Evolutionary conservation across 1,140 invertebrate genomes (phyloP).

Genomic region (Drosophila varians): DNA sequence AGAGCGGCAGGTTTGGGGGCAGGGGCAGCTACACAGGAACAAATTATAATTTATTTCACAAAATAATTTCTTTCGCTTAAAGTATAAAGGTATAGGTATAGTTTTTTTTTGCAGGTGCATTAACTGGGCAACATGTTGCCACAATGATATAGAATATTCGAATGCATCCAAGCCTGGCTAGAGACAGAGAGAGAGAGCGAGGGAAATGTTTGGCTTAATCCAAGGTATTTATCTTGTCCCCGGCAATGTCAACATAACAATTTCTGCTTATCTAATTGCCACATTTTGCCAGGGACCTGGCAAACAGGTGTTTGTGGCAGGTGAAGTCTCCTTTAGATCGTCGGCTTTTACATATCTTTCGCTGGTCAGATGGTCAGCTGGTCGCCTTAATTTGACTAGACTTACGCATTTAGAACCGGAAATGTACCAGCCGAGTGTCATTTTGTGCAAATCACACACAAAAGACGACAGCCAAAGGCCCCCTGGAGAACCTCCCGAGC

Average conservation of each 20-base stretch:
- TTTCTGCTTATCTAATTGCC: constrained; percentile 81
- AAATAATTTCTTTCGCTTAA: background rate
- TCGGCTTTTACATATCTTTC: constrained; percentile 41
- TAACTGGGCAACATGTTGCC: constrained; percentile 46
- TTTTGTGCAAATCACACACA: constrained; percentile 74
- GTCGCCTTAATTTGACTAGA: constrained; percentile 79
- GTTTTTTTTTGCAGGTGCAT: constrained; percentile 8
- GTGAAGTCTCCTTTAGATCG: constrained; percentile 42
- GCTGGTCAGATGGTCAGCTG: constrained; percentile 1
- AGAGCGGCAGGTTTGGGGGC: constrained; percentile 1
- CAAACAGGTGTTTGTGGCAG: constrained; percentile 74
- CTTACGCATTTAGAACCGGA: constrained; percentile 81
- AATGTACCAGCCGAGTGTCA: constrained; percentile 73
- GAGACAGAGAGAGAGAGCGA: constrained; percentile 5
- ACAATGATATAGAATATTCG: constrained; percentile 56
- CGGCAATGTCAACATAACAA: constrained; percentile 77
- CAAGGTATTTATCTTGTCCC: constrained; percentile 59
- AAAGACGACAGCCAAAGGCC: constrained; percentile 64
- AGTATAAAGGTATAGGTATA: no score
- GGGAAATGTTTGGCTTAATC: constrained; percentile 46
- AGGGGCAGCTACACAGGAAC: background rate
- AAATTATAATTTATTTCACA: constrained; percentile 1
- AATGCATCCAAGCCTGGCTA: constrained; percentile 12
- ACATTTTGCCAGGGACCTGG: constrained; percentile 66
- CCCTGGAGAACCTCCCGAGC: constrained; percentile 16